A percentile compares a stretch with the other conserved stretches of the same genome.
phyloP scores from a whole-genome alignment of 2,797 vertebrate genomes.

The Margarornis squamiger region DNA sequence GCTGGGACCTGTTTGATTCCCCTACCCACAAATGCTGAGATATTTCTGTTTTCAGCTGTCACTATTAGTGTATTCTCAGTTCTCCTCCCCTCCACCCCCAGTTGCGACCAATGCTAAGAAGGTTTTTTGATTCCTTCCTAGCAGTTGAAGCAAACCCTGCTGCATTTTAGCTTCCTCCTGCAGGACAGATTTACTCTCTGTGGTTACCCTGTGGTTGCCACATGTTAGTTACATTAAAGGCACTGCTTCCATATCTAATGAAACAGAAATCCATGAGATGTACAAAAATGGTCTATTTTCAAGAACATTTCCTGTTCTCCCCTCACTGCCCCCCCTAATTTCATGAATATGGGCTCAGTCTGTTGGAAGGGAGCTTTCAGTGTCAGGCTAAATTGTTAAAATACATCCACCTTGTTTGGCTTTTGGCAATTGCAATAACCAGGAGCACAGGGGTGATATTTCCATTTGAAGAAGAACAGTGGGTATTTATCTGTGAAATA shows the following conservation, averaged over 20 bases:
- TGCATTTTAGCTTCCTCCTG: constrained; percentile 35
- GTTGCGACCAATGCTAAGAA: background rate
- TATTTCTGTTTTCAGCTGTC: constrained; percentile 48
- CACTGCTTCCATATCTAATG: constrained; percentile 22
- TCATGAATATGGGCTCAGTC: background rate
- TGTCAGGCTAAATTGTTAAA: background rate
- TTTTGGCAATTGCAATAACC: background rate
- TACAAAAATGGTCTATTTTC: background rate
- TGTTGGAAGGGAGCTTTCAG: background rate
- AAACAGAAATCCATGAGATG: constrained; percentile 34
- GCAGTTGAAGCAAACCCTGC: constrained; percentile 24
- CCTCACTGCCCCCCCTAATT: background rate
- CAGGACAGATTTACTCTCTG: constrained; percentile 56
- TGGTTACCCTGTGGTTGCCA: constrained; percentile 54
- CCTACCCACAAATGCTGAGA: background rate
- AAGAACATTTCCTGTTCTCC: background rate
- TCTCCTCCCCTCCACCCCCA: constrained; percentile 3
- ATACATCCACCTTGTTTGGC: background rate
- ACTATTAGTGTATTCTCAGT: constrained; percentile 30
- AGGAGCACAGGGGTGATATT: background rate
- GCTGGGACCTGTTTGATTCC: constrained; percentile 10
- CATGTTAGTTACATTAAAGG: constrained; percentile 50
- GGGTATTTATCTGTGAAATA: background rate
- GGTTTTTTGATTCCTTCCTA: background rate
- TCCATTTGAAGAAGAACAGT: background rate